Base-by-base conservation (phyloP, 2,113 vertebrate genomes). In the Bubo blakistoni region DNA sequence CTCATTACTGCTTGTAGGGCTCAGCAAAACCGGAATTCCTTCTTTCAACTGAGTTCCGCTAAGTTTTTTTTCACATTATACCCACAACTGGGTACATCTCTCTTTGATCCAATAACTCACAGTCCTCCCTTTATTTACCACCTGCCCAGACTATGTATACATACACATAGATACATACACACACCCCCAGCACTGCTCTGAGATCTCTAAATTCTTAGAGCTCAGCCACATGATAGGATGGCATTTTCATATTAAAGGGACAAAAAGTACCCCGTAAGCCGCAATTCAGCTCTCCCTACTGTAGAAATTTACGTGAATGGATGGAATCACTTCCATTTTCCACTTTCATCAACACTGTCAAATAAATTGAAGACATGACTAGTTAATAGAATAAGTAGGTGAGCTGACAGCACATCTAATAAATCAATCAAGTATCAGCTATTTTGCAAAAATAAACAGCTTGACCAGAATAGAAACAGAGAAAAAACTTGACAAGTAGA, bases 371-470 rank as follows among this genome's bases (percentile, higher is more conserved):
- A 88, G 71, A 30, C 29, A 21, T 58, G 61, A 59, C 42, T 62
- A 55, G 42, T 89, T 78, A 88, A 67, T 4, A 46, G 58, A 84
- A 69, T 8, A 59, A 84, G 30, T 19, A 93, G 36, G 7, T 81
- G 67, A 86, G 19, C 63, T 96, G 79, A 49, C 49, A 91, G 51
- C 29, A 69, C 38, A 54, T 62, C 16, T 61, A 49, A 70, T 82
- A 83, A 73, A 88, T 77, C 74, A 86, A 17, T 13, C 85, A 92
- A 29, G 22, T 86, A 95, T 61, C 59, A 59, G 27, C 66, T 63
- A 32, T 18, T 88, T 94, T 65, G 80, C 62, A 72, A 77, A 90
- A 83, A 44, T 15, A 81, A 95, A 83, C 46, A 80, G 29, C 36
- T 86, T 83, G 80, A 78, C 83, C 1, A 8, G 42, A 90, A 88